Evolutionary conservation across 2,888 invertebrate genomes (phyloP).

Genomic region (Drosophila sordidula): DNA sequence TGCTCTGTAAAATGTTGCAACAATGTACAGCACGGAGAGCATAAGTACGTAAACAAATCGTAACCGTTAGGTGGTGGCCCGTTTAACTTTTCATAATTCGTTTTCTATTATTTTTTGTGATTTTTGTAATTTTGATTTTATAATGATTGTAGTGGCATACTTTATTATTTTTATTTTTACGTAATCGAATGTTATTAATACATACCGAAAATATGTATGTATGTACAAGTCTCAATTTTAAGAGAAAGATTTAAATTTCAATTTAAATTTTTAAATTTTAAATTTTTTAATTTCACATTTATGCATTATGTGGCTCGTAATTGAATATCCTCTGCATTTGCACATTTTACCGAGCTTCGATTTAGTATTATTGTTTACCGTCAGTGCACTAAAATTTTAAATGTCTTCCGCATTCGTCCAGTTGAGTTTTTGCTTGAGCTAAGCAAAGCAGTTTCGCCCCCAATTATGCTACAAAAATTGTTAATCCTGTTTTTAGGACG

Average conservation of each 20-base stretch:
- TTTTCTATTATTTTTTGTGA: conserved; percentile 25
- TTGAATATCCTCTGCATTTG: conserved; percentile 25
- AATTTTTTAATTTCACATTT: conserved; percentile 13
- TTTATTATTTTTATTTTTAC: conserved; percentile 17
- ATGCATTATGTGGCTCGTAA: conserved; percentile 4
- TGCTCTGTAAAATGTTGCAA: conserved; percentile 79
- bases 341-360: conserved; percentile 69
- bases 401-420: conserved; percentile 2
- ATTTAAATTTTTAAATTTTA: conserved; percentile 1
- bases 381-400: conserved; percentile 27
- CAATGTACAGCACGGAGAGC: conserved; percentile 40
- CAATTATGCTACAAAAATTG: neutral
- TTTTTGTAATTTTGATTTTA: conserved; percentile 12
- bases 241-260: conserved; percentile 39
- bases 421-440: neutral
- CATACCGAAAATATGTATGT: conserved; percentile 25
- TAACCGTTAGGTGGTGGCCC: conserved; percentile 70
- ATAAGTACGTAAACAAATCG: conserved; percentile 38
- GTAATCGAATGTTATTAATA: conserved; percentile 6
- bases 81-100: conserved; percentile 42
- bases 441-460: conserved; percentile 10
- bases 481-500: neutral
- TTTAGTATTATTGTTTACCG: conserved; percentile 39
- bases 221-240: conserved; percentile 19
- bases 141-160: conserved; percentile 12